phyloP scores from a whole-genome alignment of 2,888 invertebrate species.

The Dendrolimus houi region DNA sequence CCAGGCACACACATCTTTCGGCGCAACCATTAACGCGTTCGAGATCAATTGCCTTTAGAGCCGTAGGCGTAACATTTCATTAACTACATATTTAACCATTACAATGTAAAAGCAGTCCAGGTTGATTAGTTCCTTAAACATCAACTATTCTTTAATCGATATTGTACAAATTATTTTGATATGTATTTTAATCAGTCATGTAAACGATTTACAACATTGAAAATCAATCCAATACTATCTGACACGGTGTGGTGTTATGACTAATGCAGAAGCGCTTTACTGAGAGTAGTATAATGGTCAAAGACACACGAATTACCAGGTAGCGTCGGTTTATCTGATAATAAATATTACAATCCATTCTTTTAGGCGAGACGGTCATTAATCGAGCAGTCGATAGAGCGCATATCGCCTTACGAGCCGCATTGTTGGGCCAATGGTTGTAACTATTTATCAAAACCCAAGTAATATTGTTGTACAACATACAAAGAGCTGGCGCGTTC shows the following conservation, averaged over 20 bases:
- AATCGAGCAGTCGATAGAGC: conserved; percentile 69
- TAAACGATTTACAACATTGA: no score
- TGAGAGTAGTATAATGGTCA: conserved; percentile 55
- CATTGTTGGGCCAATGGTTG: conserved; percentile 69
- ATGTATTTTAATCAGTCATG: conserved; percentile 15
- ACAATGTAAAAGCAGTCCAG: conserved; percentile 63
- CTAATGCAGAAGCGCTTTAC: conserved; percentile 65
- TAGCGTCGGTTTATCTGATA: conserved; percentile 72
- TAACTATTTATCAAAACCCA: conserved; percentile 72
- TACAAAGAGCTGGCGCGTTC: conserved; percentile 44
- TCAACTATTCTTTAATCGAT: conserved; percentile 35
- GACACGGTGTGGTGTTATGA: conserved; percentile 36
- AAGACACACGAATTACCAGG: conserved; percentile 71
- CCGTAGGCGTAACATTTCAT: conserved; percentile 69
- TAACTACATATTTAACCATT: conserved; percentile 39
- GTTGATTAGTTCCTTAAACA: conserved; percentile 60
- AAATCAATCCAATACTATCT: no score
- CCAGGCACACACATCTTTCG: conserved; percentile 53
- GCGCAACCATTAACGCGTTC: conserved; percentile 56
- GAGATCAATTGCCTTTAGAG: conserved; percentile 60
- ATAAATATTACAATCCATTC: conserved; percentile 75
- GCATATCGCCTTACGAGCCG: conserved; percentile 68
- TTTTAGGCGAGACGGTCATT: conserved; percentile 73
- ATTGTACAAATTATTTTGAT: conserved; percentile 3
- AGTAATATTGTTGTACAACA: conserved; percentile 63